Evolutionary conservation across 2,113 vertebrate species (phyloP), one percentile per base, ranked within the genome.

Genomic region (Tachycineta bicolor): DNA sequence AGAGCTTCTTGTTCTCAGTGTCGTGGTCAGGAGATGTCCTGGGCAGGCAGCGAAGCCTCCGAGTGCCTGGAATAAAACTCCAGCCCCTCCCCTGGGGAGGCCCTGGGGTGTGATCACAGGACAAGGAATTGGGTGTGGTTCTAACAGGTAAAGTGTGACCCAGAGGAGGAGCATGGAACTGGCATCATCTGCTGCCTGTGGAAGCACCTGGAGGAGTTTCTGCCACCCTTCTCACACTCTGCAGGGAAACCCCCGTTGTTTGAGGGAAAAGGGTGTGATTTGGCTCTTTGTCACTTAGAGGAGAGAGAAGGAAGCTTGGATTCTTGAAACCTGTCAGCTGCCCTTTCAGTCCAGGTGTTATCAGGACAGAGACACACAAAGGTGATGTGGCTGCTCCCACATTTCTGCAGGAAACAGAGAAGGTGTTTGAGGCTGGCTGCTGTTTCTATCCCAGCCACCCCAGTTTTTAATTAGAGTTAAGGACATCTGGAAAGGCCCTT

Each of bases 71-170:
- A 59, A 82, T 50, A 44, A 88, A 93, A 20, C 12, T 76, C 44
- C 63, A 73, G 8, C 8, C 49, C 25, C 29, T 28, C 8, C 2
- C 20, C 16, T 60, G 83, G 59, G 47, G n/a, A 63, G 76, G 44
- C 1, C 14, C 46, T 52, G 28, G 5, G 2, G 11, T 60, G 23
- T 20, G 76, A 1, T 5, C 2, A 1, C 50, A 70, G 64, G 33
- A 16, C 16, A 26, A 37, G 29, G 31, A 77, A 34, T 19, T 8
- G 12, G 8, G 7, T 10, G 5, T 70, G 65, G 39, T 6, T 69
- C 21, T 47, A 16, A 10, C 14, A 39, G 28, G 25, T 18, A 8
- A 47, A 84, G 8, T 68, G 65, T 68, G 53, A 73, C 17, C 21
- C 46, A 21, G 5, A 26, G 33, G 26, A 71, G 20, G 10, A 81